Percentiles rank a stretch among this genome's conserved stretches.
These are phyloP conservation scores for Salarias fasciatus DNA, from an alignment of 2,797 vertebrate genomes.

Conservation along the genomic window DNA sequence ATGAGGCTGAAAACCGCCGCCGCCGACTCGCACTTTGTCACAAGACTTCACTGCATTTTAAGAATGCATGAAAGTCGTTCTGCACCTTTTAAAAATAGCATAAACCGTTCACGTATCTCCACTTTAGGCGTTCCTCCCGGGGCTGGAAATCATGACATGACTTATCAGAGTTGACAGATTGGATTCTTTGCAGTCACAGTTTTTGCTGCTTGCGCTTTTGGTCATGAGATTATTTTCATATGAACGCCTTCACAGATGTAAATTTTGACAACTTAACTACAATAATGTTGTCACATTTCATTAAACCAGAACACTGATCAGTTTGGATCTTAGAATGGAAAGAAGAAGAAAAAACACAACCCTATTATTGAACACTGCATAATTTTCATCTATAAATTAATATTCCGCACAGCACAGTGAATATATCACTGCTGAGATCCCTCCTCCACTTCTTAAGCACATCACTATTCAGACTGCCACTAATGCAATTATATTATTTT, in stretches of 20 bases:
- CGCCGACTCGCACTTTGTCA: too few species aligned
- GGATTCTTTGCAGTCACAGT: slow-evolving; percentile 43
- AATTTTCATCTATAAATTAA: slow-evolving; percentile 33
- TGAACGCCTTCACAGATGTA: slow-evolving; percentile 38
- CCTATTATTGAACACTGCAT: slow-evolving; percentile 7
- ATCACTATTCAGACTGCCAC: slow-evolving; percentile 27
- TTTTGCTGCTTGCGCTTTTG: slow-evolving; percentile 29
- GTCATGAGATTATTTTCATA: slow-evolving; percentile 35
- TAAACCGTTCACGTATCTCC: slow-evolving; percentile 46
- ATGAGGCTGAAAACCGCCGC: background rate
- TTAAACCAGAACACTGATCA: slow-evolving; percentile 43
- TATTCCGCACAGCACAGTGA: slow-evolving; percentile 19
- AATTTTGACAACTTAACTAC: slow-evolving; percentile 29
- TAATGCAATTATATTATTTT: slow-evolving; percentile 15
- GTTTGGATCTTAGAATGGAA: slow-evolving; percentile 9
- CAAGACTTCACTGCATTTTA: slow-evolving; percentile 19
- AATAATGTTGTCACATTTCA: slow-evolving; percentile 49
- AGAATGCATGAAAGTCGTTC: slow-evolving; percentile 7
- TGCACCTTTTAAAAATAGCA: slow-evolving; percentile 54
- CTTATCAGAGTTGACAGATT: slow-evolving; percentile 56
- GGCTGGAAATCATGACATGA: slow-evolving; percentile 44
- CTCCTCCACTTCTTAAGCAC: background rate
- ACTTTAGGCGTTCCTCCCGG: slow-evolving; percentile 22
- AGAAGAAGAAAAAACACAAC: background rate
- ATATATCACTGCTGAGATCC: slow-evolving; percentile 7